These are phyloP conservation scores for Styela plicata DNA, from an alignment of 23 tunicate genomes.

Conservation along the genomic window DNA sequence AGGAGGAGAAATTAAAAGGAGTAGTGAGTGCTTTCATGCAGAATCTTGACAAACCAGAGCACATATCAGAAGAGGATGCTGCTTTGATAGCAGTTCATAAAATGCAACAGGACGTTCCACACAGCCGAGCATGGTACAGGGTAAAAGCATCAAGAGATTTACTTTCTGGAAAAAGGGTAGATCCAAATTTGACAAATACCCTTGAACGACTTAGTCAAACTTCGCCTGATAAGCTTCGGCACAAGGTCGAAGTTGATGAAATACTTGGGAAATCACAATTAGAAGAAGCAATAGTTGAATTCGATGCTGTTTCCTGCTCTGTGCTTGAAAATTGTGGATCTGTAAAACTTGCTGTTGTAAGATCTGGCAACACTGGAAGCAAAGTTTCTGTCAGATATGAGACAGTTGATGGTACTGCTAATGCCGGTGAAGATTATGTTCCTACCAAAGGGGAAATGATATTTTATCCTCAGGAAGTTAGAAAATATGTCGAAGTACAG, in stretches of 20 bases:
- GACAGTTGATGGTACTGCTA: constrained; percentile 94
- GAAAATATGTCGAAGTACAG: constrained; percentile 63
- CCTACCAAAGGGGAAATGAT: constrained; percentile 40
- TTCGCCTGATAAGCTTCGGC: background rate
- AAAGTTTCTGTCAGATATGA: constrained; percentile 66
- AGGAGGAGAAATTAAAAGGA: constrained; percentile 56
- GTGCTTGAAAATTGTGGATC: constrained; percentile 88
- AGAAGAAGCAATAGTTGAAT: constrained; percentile 46
- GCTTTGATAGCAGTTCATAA: constrained; percentile 67
- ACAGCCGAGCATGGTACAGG: constrained; percentile 96
- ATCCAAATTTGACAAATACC: constrained; percentile 43
- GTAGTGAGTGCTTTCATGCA: constrained; percentile 74
- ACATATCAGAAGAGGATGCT: constrained; percentile 77
- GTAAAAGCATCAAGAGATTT: constrained; percentile 70
- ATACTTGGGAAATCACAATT: constrained; percentile 18
- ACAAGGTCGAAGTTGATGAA: constrained; percentile 35
- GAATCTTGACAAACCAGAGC: constrained; percentile 70
- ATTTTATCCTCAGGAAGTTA: constrained; percentile 64
- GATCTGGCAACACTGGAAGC: constrained; percentile 51
- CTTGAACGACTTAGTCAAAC: constrained; percentile 48
- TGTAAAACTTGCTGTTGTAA: constrained; percentile 60
- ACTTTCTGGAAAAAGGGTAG: constrained; percentile 62
- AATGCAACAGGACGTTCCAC: constrained; percentile 59
- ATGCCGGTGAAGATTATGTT: constrained; percentile 69
- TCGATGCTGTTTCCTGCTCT: constrained; percentile 75